phyloP scores from a whole-genome alignment of 2,888 invertebrate genomes.

The Strigamia crassipes region DNA sequence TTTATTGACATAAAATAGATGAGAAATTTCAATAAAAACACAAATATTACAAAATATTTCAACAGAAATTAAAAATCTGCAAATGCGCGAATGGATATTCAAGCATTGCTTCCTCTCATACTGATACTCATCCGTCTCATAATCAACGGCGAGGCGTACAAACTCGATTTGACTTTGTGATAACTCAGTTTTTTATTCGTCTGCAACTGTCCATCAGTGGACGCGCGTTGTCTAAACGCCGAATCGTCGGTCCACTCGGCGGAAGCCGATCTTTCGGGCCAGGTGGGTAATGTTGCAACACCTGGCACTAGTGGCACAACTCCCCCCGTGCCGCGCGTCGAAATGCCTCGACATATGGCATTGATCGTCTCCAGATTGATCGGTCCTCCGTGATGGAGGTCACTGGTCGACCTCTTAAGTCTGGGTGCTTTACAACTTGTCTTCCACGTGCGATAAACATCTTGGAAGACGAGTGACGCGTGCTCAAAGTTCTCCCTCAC shows the following conservation, averaged over 20 bases:
- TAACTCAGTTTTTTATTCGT: slow-evolving; percentile 57
- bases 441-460: slow-evolving; percentile 75
- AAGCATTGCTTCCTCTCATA: slow-evolving; percentile 68
- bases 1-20: background rate
- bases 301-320: background rate
- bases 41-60: too few species aligned
- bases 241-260: background rate
- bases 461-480: slow-evolving; percentile 70
- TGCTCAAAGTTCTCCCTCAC: slow-evolving; percentile 82
- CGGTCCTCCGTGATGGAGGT: slow-evolving; percentile 62
- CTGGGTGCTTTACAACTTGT: slow-evolving; percentile 71
- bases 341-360: slow-evolving; percentile 30
- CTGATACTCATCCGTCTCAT: slow-evolving; percentile 78
- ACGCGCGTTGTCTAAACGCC: slow-evolving; percentile 72
- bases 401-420: slow-evolving; percentile 66
- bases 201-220: slow-evolving; percentile 70
- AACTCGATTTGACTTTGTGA: slow-evolving; percentile 55
- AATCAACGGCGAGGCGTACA: slow-evolving; percentile 59
- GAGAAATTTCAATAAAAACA: background rate
- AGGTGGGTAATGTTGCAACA: slow-evolving; percentile 50
- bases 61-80: too few species aligned
- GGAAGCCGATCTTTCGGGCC: slow-evolving; percentile 46
- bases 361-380: slow-evolving; percentile 49
- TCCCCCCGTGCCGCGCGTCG: background rate
- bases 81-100: background rate